phyloP scores from a whole-genome alignment of 2,888 invertebrate species.

The Smittia sp. region DNA sequence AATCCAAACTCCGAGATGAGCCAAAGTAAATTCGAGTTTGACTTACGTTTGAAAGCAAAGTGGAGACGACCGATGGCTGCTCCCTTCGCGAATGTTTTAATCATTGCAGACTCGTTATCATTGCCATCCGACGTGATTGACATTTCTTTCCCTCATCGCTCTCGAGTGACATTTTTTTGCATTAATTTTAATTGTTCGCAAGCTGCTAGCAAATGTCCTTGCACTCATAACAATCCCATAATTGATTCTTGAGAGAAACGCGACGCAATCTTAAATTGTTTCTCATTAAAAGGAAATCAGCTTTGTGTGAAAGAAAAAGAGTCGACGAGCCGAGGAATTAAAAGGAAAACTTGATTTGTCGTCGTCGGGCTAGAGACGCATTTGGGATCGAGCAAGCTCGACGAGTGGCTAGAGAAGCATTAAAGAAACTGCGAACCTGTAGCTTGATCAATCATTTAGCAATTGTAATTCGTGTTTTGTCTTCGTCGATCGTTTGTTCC shows the following conservation, averaged over 20 bases:
- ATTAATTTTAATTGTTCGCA: constrained; percentile 23
- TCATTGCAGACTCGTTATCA: background rate
- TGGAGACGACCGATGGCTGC: background rate
- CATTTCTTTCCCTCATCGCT: background rate
- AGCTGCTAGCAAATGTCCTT: background rate
- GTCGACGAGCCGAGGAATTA: background rate
- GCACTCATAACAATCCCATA: constrained; percentile 14
- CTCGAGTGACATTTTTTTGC: constrained; percentile 2
- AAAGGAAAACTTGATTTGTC: constrained; percentile 6
- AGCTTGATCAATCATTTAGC: constrained; percentile 20
- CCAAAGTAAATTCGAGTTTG: too few species aligned
- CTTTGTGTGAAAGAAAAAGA: background rate
- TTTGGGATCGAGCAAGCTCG: background rate
- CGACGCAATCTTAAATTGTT: constrained; percentile 25
- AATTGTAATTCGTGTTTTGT: constrained; percentile 3
- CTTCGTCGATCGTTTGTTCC: background rate
- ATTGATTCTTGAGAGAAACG: constrained; percentile 3
- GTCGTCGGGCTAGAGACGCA: background rate
- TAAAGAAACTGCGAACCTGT: background rate
- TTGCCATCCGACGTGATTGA: background rate
- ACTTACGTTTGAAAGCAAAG: background rate
- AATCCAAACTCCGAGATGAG: too few species aligned
- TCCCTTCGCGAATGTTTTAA: background rate
- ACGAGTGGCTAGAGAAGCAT: background rate
- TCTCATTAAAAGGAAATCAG: constrained; percentile 10